Base-by-base conservation (phyloP, 2,113 vertebrate species). In the Shinisaurus crocodilurus region DNA sequence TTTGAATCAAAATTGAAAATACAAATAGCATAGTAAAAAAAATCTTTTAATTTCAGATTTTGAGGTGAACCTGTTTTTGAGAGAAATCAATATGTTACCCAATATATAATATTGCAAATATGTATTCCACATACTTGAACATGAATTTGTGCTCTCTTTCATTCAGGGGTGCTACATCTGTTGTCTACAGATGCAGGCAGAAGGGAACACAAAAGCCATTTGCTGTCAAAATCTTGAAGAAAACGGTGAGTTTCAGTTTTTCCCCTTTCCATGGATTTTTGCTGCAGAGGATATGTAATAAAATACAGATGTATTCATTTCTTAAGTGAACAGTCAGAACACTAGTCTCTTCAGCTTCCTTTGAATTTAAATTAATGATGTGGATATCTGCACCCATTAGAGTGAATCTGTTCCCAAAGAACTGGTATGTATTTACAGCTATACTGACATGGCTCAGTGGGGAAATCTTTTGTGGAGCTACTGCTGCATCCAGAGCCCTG, bases 181-280 rank as follows among this genome's bases (percentile, higher is more conserved):
- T 98, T 96, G 98, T 98, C 95, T 98, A 98, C 96, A 97, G 98
- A 97, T 98, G 98, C 96, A 97, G 97, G 94, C 98, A 98, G 96
- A 98, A 98, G 95, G 98, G 98, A 96, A 98, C 98, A 25, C 97
- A 98, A 97, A 98, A 98, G 96, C 97, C 97, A 93, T 98, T 97
- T 94, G 98, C 98, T 92, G 82, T 98, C 96, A 98, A 98, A 98
- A 98, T 98, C 96, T 97, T 98, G 96, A 98, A 98, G 97, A 98
- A 98, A 97, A 98, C 98, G 96, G 98, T 98, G 97, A 98, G 98
- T 98, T 5, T 45, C 37, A 25, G 29, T 84, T 96, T 95, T 93
- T 67, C 34, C 57, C 18, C 89, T 95, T 76, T 72, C 94, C 88
- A 25, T 3, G 1, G 74, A 87, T 85, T 90, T 40, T 88, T 75